Evolutionary conservation across 1,140 invertebrate genomes (phyloP).

Genomic region (Aricia agestis): DNA sequence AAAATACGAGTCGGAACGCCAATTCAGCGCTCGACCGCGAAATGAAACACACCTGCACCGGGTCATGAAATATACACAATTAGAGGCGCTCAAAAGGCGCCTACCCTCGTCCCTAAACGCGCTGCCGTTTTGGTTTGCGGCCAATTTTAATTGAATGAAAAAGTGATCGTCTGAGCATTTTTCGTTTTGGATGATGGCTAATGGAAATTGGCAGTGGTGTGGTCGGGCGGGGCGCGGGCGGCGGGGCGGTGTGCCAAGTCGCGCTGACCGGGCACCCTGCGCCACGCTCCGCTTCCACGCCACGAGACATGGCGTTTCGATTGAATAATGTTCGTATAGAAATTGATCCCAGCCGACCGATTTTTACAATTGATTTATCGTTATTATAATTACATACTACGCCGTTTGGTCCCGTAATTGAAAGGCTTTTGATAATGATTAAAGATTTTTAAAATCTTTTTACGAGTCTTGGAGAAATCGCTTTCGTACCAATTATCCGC

Average conservation of each 20-base stretch:
- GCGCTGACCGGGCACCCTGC: slow-evolving; percentile 67
- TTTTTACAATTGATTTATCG: slow-evolving; percentile 41
- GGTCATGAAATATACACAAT: slow-evolving; percentile 33
- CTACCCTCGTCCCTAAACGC: slow-evolving; percentile 43
- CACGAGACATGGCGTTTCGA: slow-evolving; percentile 68
- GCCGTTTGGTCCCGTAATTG: background rate
- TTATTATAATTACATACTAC: background rate
- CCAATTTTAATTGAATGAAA: slow-evolving; percentile 76
- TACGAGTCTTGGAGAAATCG: background rate
- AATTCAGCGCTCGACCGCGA: slow-evolving; percentile 22
- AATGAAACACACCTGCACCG: slow-evolving; percentile 34
- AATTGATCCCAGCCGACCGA: slow-evolving; percentile 36
- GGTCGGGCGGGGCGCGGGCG: slow-evolving; percentile 32
- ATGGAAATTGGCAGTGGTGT: slow-evolving; percentile 75
- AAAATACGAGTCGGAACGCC: slow-evolving; percentile 30
- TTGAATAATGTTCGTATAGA: slow-evolving; percentile 70
- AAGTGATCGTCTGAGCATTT: slow-evolving; percentile 74
- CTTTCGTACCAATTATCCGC: background rate
- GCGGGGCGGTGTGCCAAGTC: slow-evolving; percentile 60
- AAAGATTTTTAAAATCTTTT: background rate
- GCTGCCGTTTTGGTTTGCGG: slow-evolving; percentile 65
- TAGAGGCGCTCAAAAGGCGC: slow-evolving; percentile 37
- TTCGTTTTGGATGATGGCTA: slow-evolving; percentile 75
- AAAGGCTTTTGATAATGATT: background rate
- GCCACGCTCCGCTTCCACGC: slow-evolving; percentile 61